phyloP scores from a whole-genome alignment of 2,113 vertebrate genomes.

The Ranitomeya variabilis region DNA sequence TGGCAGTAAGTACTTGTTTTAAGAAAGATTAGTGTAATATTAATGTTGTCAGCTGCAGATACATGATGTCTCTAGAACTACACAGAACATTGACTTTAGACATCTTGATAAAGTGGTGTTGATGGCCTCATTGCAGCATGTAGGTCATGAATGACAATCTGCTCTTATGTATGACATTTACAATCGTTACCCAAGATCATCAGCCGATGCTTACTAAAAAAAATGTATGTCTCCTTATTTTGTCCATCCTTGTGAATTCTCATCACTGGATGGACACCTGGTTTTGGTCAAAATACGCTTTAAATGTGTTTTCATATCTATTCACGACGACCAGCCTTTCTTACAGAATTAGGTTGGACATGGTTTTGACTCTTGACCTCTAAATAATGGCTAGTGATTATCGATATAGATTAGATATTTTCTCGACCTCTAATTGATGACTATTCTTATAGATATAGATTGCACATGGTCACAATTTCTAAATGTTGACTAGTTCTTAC shows the following conservation, averaged over 20 bases:
- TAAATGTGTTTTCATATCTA: too few relatives aligned
- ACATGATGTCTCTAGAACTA: background rate
- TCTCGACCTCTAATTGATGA: too few relatives aligned
- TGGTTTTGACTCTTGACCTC: background rate
- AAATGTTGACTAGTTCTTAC: too few relatives aligned
- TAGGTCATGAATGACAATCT: background rate
- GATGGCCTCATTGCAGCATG: background rate
- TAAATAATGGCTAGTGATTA: too few relatives aligned
- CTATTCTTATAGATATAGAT: too few relatives aligned
- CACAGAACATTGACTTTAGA: background rate
- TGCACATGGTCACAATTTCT: too few relatives aligned
- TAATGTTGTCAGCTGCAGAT: background rate
- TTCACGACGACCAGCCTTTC: too few relatives aligned
- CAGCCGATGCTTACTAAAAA: background rate
- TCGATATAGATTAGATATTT: too few relatives aligned
- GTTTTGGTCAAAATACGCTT: too few relatives aligned
- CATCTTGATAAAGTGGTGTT: background rate
- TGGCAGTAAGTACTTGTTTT: slow-evolving; percentile 13
- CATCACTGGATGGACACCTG: too few relatives aligned
- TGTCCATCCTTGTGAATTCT: background rate
- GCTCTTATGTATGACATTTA: background rate
- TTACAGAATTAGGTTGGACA: background rate
- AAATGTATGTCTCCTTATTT: too few relatives aligned
- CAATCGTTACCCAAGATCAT: background rate
- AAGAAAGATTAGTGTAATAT: background rate